Base-by-base conservation (phyloP, 2,797 vertebrate species). In the Petrocephalus schoutedeni region DNA sequence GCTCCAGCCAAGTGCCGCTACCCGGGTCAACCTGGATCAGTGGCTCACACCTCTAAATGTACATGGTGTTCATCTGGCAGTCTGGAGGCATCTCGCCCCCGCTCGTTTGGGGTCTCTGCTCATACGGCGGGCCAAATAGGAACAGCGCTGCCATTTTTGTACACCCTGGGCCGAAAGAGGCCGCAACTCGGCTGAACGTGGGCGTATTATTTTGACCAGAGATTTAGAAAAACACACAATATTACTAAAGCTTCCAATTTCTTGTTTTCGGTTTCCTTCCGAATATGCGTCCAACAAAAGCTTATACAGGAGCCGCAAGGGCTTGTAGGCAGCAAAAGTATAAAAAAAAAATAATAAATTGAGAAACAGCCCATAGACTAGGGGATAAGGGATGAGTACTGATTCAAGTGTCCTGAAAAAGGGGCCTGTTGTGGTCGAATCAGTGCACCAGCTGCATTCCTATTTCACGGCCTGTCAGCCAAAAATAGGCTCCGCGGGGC, bases 401-500 rank as follows among this genome's bases (percentile, higher is more conserved):
- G 53, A 56, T 32, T 21, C 51, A 85, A 91, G 88, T 89, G 91
- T 54, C 32, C 36, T 1, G 71, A 89, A 90, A 89, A 88, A 23
- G 59, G 80, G 59, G 88, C 19, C 23, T 56, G 64, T 91, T 91
- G 91, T 89, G 89, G 89, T 91, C 92, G 90, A 94, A 94, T 93
- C 91, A 91, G 91, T 92, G 88, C 51, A 87, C 90, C 89, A 89
- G 87, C 89, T 92, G 91, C 93, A 94, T 92, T 91, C 85, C 88
- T 88, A 86, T 87, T 89, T 90, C 89, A 71, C 93, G 94, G 93
- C 93, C 93, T 93, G 93, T 93, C 91, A 87, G 92, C 92, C 93
- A 89, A 91, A 96, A 96, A 95, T 95, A 96, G 94, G 91, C 74
- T 41, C 88, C 91, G 95, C 91, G 88, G 90, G 94, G 89, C 91